A percentile compares a stretch with the other conserved stretches of the same genome.
Evolutionary conservation across 2,888 invertebrate genomes (phyloP).

Genomic region (Macrostomum cliftonense): DNA sequence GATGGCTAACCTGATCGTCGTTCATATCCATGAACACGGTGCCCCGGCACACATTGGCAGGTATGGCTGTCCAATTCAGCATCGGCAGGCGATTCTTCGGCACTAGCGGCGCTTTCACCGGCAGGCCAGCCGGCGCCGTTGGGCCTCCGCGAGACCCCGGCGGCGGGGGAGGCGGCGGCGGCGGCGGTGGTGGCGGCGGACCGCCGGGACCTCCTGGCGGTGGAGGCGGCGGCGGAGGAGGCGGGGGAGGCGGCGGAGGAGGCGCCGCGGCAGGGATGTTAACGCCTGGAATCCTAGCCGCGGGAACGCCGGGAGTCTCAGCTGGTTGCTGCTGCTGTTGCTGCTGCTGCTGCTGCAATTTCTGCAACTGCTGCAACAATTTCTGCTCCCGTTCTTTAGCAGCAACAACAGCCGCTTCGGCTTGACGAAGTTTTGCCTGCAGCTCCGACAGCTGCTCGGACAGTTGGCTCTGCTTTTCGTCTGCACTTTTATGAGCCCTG

Average conservation of each 20-base stretch:
- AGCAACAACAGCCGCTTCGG: too few species aligned
- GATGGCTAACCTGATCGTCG: conserved; percentile 60
- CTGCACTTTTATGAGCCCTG: too few species aligned
- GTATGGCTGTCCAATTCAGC: conserved; percentile 90
- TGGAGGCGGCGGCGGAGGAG: conserved; percentile 3
- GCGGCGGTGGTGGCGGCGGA: conserved; percentile 17
- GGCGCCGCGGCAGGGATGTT: background rate
- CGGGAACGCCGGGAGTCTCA: too few species aligned
- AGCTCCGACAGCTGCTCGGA: too few species aligned
- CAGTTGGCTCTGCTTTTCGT: too few species aligned
- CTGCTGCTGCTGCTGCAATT: too few species aligned
- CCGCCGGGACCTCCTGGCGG: conserved; percentile 5
- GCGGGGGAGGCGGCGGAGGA: background rate
- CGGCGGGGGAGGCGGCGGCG: conserved; percentile 26
- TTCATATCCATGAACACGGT: conserved; percentile 96
- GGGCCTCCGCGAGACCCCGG: conserved; percentile 41
- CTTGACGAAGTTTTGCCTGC: too few species aligned
- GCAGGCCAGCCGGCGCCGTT: conserved; percentile 17
- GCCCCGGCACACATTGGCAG: conserved; percentile 68
- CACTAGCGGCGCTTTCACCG: too few species aligned
- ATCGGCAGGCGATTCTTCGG: conserved; percentile 51
- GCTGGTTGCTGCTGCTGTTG: too few species aligned
- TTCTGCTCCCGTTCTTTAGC: too few species aligned
- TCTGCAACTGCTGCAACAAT: too few species aligned
- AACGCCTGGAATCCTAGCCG: too few species aligned